Conservation (phyloP, 2,797 vertebrate species). For the Semaprochilodus insignis region DNA sequence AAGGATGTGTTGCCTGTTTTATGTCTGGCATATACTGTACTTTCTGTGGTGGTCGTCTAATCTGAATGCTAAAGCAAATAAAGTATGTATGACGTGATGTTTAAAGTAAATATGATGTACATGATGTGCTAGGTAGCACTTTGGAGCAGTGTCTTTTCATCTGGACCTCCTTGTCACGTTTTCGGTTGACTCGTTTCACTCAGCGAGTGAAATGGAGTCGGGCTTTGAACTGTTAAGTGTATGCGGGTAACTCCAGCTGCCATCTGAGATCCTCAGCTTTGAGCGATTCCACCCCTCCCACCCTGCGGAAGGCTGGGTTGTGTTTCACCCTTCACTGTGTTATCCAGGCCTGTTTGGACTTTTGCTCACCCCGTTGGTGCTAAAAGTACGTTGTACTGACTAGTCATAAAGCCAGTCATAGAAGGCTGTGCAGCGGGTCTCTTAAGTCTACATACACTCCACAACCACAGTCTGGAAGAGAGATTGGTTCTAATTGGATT, state of each 20-base stretch:
- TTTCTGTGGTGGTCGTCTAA: neutral
- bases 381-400: neutral
- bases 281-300: conserved; percentile 26
- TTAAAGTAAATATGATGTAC: neutral
- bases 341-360: neutral
- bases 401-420: neutral
- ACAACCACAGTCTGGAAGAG: neutral
- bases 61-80: neutral
- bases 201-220: conserved; percentile 47
- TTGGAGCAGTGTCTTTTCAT: neutral
- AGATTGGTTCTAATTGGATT: neutral
- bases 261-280: conserved; percentile 38
- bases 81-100: neutral
- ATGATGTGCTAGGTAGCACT: neutral
- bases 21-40: no score
- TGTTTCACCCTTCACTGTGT: neutral
- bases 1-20: no score
- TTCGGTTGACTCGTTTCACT: conserved; percentile 20
- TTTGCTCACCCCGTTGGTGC: neutral
- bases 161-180: conserved; percentile 39
- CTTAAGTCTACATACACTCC: neutral
- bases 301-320: conserved; percentile 12
- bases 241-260: conserved; percentile 31
- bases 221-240: conserved; percentile 57
- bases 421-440: neutral